Percentiles rank a stretch among this genome's conserved stretches.
phyloP scores from a whole-genome alignment of 2,888 invertebrate species.

The Amphipyra berbera region DNA sequence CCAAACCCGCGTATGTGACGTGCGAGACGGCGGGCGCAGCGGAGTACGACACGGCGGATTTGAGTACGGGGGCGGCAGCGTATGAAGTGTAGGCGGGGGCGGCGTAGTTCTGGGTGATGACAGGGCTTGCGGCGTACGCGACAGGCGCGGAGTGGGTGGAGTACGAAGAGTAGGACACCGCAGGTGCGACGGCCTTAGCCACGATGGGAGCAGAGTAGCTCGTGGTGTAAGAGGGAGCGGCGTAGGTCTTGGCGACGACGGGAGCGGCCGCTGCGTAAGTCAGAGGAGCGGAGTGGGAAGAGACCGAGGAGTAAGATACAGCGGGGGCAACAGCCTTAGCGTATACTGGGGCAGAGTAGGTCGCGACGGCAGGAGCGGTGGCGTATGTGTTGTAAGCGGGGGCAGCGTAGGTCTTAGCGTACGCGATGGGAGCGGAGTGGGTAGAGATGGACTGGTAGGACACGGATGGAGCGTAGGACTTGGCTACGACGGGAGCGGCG shows the following conservation, averaged over 20 bases:
- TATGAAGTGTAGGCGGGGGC: slow-evolving; percentile 60
- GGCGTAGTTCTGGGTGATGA: slow-evolving; percentile 81
- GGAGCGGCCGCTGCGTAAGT: slow-evolving; percentile 76
- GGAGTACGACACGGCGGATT: slow-evolving; percentile 78
- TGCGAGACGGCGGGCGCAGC: slow-evolving; percentile 73
- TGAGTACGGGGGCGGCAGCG: slow-evolving; percentile 69
- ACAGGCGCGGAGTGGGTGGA: slow-evolving; percentile 37
- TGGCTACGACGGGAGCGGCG: slow-evolving; percentile 60
- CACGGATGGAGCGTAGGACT: slow-evolving; percentile 60
- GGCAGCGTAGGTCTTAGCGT: slow-evolving; percentile 64
- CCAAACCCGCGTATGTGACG: slow-evolving; percentile 91
- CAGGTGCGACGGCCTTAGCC: slow-evolving; percentile 68
- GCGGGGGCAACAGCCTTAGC: slow-evolving; percentile 75
- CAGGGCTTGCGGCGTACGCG: slow-evolving; percentile 79
- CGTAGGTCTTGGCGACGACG: slow-evolving; percentile 63
- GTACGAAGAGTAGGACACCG: slow-evolving; percentile 14
- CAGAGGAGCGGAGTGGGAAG: slow-evolving; percentile 77
- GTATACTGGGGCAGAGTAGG: slow-evolving; percentile 69
- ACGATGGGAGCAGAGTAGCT: slow-evolving; percentile 78
- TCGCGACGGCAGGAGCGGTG: slow-evolving; percentile 47
- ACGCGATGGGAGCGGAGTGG: slow-evolving; percentile 73
- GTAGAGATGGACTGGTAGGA: slow-evolving; percentile 65
- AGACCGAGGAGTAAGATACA: slow-evolving; percentile 74
- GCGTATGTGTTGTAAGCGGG: slow-evolving; percentile 71
- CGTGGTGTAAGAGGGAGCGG: slow-evolving; percentile 63